Base-by-base conservation (phyloP, 2,888 invertebrate species). In the Mycalesis mineus region DNA sequence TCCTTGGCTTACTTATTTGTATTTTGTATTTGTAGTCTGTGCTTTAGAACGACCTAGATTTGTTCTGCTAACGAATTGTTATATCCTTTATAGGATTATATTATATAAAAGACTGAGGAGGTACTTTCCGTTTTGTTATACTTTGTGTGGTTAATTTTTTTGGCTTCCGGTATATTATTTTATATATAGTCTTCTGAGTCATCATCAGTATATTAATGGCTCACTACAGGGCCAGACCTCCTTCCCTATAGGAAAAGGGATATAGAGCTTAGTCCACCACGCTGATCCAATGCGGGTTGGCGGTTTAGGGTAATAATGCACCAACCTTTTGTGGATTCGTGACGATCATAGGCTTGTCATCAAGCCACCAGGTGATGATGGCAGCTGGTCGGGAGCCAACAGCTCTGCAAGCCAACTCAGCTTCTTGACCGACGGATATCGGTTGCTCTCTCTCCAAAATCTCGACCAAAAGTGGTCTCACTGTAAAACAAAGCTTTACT, bases 371-470 rank as follows among this genome's bases (percentile, higher is more conserved):
- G 0, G 94, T 93, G 62, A 97, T 94, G 72, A 93, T 91, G 0
- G 97, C 96, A 0, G 97, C 94, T 0, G 97, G 97, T 62, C 96
- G 88, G 3, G 97, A 96, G 0, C 97, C 97, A 48, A 94, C 92
- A 0, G 95, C 93, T 77, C 94, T 94, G 77, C 97, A 97, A 37
- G 94, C 94, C 65, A 97, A 91, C 73, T 95, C 94, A 64, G 96
- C 95, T 73, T 93, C 93, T 71, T 95, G 91, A 63, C 95, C 95
- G 0, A 96, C 96, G 36, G 96, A 95, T 60, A 97, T 89, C 0
- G 96, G 96, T 70, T 95, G 95, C 73, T 95, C 95, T 75, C 94
- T 93, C 67, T 93, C 93, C 63, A 95, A 78, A 68, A 97, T 95
- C 76, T 94, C 94, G 64, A 96, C 96, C 58, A 92, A 88, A 51